Base-by-base conservation (phyloP, 1,140 invertebrate genomes). In the Idris sp. region DNA sequence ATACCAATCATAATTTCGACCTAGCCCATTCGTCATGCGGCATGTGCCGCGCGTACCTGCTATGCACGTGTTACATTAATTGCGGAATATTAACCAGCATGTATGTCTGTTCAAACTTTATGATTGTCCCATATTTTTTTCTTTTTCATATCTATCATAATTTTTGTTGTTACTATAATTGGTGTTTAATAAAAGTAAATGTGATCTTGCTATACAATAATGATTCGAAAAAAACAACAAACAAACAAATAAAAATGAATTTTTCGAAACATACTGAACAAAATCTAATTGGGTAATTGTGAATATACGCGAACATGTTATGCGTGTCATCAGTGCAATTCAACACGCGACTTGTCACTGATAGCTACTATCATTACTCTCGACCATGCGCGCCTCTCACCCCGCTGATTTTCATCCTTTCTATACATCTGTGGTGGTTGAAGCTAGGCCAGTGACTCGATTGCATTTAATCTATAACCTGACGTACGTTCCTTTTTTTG, bases 291-390 rank as follows among this genome's bases (percentile, higher is more conserved):
- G 28, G 51, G 62, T 46, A 46, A 59, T 65, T 30, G 48, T 28
- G 78, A 78, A 81, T 81, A 79, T 76, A 71, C 73, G 73, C 78
- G 76, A 80, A 83, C 81, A 79, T 76, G 77, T 83, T 81, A 83
- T 79, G 79, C 81, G 79, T 84, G 83, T 84, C 83, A 84, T 84
- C 84, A 81, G 76, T 77, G 76, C 79, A 81, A 83, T 84, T 86
- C 81, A 82, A 83, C 83, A 80, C 76, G 73, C 77, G 78, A 82
- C 79, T 80, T 79, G 82, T 84, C 82, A 83, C 79, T 81, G 82
- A 85, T 84, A 86, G 79, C 79, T 74, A 56, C 79, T 78, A 75
- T 76, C 72, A 25, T 58, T 54, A 14, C 25, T 6, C 3, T 6
- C 19, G 41, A 0, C 11, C 43, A 5, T 11, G 43, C 31, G 22